Evolutionary conservation across 2,797 vertebrate species (phyloP).

Genomic region (Tenualosa thibaudeaui): DNA sequence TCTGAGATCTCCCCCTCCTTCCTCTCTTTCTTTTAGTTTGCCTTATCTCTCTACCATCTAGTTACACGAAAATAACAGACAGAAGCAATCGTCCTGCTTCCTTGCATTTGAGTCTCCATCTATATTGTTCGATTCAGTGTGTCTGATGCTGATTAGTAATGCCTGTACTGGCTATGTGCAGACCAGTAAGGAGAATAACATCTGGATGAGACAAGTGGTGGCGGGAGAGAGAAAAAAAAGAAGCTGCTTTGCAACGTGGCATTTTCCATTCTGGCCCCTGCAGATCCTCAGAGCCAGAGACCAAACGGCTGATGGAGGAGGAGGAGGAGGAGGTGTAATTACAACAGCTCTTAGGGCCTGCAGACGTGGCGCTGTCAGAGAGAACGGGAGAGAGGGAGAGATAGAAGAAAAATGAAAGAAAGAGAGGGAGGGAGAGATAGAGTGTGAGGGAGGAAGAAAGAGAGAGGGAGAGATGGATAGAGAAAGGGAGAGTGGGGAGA

Average conservation of each 20-base stretch:
- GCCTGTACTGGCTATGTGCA: constrained; percentile 71
- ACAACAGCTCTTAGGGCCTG: constrained; percentile 46
- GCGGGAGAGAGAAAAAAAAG: constrained; percentile 28
- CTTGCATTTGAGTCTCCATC: not conserved
- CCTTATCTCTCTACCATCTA: not conserved
- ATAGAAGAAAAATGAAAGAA: not conserved
- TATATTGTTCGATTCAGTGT: not conserved
- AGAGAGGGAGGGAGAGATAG: not conserved
- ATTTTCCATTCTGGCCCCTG: constrained; percentile 68
- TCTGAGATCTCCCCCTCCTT: not conserved
- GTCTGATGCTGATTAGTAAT: constrained; percentile 71
- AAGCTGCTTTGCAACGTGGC: constrained; percentile 74
- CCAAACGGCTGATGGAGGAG: constrained; percentile 49
- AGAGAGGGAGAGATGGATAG: not conserved
- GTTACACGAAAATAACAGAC: constrained; percentile 27
- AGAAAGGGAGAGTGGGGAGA: not conserved
- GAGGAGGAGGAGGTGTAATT: constrained; percentile 46
- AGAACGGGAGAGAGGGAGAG: constrained; percentile 10
- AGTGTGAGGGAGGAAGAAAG: not conserved
- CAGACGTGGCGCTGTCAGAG: constrained; percentile 68
- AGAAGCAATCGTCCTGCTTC: constrained; percentile 37
- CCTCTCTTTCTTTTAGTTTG: not conserved
- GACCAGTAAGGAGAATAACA: constrained; percentile 75
- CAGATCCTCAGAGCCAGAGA: constrained; percentile 44
- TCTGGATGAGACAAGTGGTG: constrained; percentile 75